Percentiles rank a stretch among this genome's conserved stretches.
Evolutionary conservation across 2,888 invertebrate genomes (phyloP).

Genomic region (Agapostemon virescens): DNA sequence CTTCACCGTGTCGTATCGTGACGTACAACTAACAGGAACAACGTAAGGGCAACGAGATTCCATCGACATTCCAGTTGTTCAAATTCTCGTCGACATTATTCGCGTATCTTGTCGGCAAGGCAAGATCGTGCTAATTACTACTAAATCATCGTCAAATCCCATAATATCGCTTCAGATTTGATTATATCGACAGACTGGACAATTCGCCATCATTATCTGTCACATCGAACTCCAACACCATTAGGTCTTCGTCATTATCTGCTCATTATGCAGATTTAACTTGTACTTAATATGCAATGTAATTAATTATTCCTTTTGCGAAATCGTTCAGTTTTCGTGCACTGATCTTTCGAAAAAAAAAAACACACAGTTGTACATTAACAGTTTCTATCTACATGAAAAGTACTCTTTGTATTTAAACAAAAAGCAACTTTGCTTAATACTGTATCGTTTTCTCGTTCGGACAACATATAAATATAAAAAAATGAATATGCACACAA

Average conservation of each 20-base stretch:
- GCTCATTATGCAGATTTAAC: not conserved
- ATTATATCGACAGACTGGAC: slow-evolving; percentile 9
- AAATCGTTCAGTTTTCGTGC: not conserved
- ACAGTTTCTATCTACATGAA: too few relatives aligned
- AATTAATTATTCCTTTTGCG: too few relatives aligned
- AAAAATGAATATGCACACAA: too few relatives aligned
- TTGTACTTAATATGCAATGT: not conserved
- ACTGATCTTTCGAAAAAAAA: not conserved
- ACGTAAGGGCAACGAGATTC: slow-evolving; percentile 35
- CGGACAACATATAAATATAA: too few relatives aligned
- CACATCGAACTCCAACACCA: not conserved
- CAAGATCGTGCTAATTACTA: slow-evolving; percentile 27
- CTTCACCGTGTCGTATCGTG: slow-evolving; percentile 33
- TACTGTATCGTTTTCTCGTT: too few relatives aligned
- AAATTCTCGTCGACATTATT: slow-evolving; percentile 32
- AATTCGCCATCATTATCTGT: not conserved
- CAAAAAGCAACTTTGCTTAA: too few relatives aligned
- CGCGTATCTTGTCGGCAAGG: slow-evolving; percentile 3
- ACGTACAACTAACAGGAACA: slow-evolving; percentile 43
- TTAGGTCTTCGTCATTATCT: not conserved
- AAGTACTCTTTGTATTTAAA: too few relatives aligned
- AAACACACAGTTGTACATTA: too few relatives aligned
- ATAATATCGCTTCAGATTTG: not conserved
- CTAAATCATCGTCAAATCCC: slow-evolving; percentile 15
- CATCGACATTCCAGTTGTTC: slow-evolving; percentile 41